phyloP scores from a whole-genome alignment of 2,113 vertebrate genomes.

The Cranoglanis bouderius region DNA sequence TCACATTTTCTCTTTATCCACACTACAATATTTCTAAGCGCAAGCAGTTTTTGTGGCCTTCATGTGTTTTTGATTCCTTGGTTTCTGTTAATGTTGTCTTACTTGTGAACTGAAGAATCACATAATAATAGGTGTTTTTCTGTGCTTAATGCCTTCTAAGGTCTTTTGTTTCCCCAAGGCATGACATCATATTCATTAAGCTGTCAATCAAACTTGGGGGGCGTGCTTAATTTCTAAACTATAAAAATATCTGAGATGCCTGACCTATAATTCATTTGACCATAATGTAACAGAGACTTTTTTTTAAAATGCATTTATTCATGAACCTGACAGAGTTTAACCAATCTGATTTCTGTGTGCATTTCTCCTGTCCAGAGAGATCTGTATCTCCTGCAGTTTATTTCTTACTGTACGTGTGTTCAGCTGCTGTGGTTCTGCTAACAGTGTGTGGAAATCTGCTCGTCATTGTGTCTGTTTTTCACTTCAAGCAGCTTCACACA shows the following conservation, averaged over 20 bases:
- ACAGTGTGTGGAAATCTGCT: too few relatives aligned
- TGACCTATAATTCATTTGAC: not conserved
- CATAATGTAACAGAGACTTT: not conserved
- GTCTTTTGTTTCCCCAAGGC: not conserved
- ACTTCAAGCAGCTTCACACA: not conserved
- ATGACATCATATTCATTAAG: slow-evolving; percentile 4
- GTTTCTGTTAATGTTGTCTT: not conserved
- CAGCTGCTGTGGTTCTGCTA: too few relatives aligned
- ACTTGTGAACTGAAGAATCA: not conserved
- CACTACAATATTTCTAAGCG: not conserved
- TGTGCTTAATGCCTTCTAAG: not conserved
- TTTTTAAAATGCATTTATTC: not conserved
- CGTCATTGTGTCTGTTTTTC: too few relatives aligned
- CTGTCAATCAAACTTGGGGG: not conserved
- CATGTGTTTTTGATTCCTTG: not conserved
- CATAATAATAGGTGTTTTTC: not conserved
- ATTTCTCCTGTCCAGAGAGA: slow-evolving; percentile 10
- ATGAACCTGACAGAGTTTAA: not conserved
- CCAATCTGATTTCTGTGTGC: not conserved
- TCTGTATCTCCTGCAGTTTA: not conserved
- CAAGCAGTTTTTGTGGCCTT: not conserved
- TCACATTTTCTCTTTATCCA: not conserved
- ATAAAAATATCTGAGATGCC: not conserved
- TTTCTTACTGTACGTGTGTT: too few relatives aligned
- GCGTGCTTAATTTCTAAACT: not conserved